Evolutionary conservation across 2,888 invertebrate species (phyloP), one percentile per base, ranked within the genome.

Genomic region (Papilio elwesi): DNA sequence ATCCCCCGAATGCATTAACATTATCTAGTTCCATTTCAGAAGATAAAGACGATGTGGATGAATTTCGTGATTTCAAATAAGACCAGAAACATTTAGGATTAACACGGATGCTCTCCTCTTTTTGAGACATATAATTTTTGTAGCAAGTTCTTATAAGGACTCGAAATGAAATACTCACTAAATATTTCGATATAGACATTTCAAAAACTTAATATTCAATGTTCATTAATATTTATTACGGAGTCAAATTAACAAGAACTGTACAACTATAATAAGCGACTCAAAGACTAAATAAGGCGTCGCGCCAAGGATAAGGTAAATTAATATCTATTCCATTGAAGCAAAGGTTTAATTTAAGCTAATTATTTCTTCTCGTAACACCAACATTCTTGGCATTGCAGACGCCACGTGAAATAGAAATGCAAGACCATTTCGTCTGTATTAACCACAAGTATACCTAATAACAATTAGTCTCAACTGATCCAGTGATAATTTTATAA

Each of bases 351-450:
- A 68, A 49, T 68, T 68, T 59, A 48, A 49, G n/a, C 11, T 59
- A 68, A 57, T 68, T 68, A 68, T 12, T 15, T n/a, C n/a, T 13
- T 10, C 15, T 48, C 48, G 47, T 15, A 68, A 59, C 53, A 68
- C 48, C 26, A 59, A 68, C 68, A 68, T 68, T 68, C 68, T n/a
- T 68, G 55, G 68, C 59, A 62, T 62, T 62, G 55, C 55, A 57
- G 47, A 55, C 26, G 55, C 26, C 68, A 55, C 55, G 55, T 47
- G 47, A 48, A 55, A 59, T 38, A 59, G 36, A 57, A 68, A 49
- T 68, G 68, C 57, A 68, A 59, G 57, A 59, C 68, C 57, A 12
- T 68, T n/a, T 49, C n/a, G 49, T 68, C 36, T 38, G 49, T 2
- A 68, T 68, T 68, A 49, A 53, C 38, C 26, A 26, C 12, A 6